phyloP scores from a whole-genome alignment of 2,888 invertebrate genomes.

The Mesodorylaimus sp. region DNA sequence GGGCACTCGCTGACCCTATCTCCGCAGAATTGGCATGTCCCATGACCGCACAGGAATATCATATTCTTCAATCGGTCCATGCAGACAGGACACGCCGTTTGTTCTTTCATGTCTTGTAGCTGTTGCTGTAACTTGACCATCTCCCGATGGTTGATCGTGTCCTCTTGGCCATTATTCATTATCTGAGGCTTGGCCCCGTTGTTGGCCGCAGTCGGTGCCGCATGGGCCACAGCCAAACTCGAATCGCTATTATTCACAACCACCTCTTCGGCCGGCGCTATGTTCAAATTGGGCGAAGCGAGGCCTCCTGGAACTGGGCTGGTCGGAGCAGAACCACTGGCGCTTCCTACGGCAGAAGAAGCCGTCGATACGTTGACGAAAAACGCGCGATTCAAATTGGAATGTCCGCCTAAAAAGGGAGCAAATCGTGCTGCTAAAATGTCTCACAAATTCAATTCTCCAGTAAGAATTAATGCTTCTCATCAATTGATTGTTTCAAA shows the following conservation, averaged over 20 bases:
- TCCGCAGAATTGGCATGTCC: constrained; percentile 93
- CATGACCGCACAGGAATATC: constrained; percentile 94
- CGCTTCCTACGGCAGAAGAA: background rate
- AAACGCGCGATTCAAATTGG: too few relatives aligned
- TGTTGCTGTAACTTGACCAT: constrained; percentile 80
- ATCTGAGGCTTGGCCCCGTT: constrained; percentile 7
- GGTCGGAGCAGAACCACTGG: background rate
- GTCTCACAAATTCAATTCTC: too few relatives aligned
- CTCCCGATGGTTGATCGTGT: constrained; percentile 46
- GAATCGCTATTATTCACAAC: background rate
- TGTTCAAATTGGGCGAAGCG: background rate
- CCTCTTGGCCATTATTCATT: constrained; percentile 48
- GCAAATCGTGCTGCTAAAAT: too few relatives aligned
- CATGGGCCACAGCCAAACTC: too few relatives aligned
- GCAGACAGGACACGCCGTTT: constrained; percentile 97
- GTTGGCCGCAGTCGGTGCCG: constrained; percentile 8
- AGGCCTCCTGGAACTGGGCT: background rate
- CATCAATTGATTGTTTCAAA: too few relatives aligned
- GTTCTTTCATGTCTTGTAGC: constrained; percentile 43
- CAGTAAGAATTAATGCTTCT: too few relatives aligned
- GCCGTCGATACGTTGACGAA: too few relatives aligned
- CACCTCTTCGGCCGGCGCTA: background rate
- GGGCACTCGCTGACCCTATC: constrained; percentile 93
- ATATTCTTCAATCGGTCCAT: constrained; percentile 92
- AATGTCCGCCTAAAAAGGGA: too few relatives aligned